These are phyloP conservation scores for Scyliorhinus canicula DNA, from an alignment of 2,797 vertebrate genomes.

Conservation along the genomic window DNA sequence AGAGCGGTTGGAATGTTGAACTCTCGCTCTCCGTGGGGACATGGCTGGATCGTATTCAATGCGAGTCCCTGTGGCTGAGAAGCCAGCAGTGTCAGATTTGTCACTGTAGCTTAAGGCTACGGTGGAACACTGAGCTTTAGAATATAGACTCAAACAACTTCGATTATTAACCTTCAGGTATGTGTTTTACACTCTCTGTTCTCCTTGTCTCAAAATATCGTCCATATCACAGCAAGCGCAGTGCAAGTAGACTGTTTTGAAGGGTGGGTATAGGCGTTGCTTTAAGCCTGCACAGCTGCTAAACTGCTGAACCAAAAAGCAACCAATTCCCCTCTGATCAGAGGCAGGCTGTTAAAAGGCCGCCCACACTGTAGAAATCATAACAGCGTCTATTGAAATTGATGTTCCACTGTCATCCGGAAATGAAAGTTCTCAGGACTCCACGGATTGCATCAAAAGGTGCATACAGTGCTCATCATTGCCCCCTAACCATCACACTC, in stretches of 20 bases:
- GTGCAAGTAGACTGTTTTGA: background rate
- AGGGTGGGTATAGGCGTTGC: background rate
- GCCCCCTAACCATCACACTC: background rate
- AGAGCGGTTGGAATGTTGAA: background rate
- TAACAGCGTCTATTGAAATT: background rate
- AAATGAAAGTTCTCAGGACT: background rate
- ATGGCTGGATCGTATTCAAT: background rate
- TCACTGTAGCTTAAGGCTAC: background rate
- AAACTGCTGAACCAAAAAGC: background rate
- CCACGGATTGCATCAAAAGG: background rate
- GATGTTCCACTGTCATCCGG: background rate
- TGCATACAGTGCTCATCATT: background rate
- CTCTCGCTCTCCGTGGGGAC: background rate
- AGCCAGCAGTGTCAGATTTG: background rate
- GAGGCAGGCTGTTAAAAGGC: background rate
- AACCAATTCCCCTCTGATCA: background rate
- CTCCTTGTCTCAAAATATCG: background rate
- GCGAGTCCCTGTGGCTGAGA: background rate
- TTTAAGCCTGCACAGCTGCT: background rate
- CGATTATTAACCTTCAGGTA: background rate
- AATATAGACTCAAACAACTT: background rate
- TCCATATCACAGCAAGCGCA: background rate
- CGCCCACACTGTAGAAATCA: background rate
- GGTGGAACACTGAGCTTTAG: background rate
- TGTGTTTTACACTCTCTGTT: background rate